phyloP scores from a whole-genome alignment of 2,888 invertebrate genomes.

The Norana najaformis region DNA sequence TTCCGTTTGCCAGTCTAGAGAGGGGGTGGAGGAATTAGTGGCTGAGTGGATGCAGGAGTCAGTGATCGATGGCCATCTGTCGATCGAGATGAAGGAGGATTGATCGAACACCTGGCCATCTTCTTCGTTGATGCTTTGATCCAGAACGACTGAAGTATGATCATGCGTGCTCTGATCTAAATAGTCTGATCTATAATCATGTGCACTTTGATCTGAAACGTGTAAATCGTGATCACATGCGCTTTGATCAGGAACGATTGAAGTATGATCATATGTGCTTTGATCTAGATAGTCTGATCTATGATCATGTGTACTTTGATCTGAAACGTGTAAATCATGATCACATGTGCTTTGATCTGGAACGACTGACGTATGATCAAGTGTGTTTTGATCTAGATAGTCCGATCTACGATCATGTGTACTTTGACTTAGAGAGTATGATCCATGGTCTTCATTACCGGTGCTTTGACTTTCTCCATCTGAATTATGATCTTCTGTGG shows the following conservation, averaged over 20 bases:
- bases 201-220: background rate
- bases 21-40: background rate
- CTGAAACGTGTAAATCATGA: background rate
- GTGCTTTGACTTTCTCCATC: background rate
- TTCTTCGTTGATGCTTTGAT: background rate
- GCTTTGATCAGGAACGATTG: no score
- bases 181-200: no score
- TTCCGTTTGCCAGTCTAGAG: background rate
- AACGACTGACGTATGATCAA: background rate
- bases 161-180: no score
- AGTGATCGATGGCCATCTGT: background rate
- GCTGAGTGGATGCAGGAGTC: background rate
- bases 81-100: background rate
- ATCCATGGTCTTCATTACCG: background rate
- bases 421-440: background rate
- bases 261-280: no score
- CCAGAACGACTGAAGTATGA: no score
- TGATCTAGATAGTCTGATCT: no score
- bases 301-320: no score
- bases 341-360: background rate
- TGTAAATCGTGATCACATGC: background rate
- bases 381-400: background rate
- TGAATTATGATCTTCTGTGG: background rate
- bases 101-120: background rate
- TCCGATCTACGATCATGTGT: background rate